Conservation (phyloP, 92 coral and sea anemone species). For the Siderastrea radians region DNA sequence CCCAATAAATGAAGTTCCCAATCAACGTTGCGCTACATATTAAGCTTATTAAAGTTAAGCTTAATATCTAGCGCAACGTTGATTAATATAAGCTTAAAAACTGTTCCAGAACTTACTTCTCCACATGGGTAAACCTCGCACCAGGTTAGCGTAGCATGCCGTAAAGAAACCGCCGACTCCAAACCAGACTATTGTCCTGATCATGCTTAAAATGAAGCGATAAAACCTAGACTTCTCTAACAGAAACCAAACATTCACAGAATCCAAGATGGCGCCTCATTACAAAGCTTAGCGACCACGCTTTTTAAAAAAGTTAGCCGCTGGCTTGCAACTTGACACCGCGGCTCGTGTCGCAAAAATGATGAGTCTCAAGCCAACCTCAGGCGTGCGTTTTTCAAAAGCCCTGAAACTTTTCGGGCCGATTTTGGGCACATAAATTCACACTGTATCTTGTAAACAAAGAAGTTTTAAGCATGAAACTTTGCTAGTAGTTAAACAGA, state of each 20-base stretch:
- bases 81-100: neutral
- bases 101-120: constrained; percentile 74
- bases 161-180: constrained; percentile 98
- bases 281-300: neutral
- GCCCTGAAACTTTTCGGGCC: no score
- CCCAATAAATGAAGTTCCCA: no score
- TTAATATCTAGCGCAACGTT: neutral
- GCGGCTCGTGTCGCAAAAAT: neutral
- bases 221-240: neutral
- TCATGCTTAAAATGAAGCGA: constrained; percentile 58
- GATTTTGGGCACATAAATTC: no score
- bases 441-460: no score
- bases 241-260: neutral
- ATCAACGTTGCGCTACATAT: no score
- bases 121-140: constrained; percentile 91
- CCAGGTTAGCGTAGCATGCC: constrained; percentile 91
- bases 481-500: no score
- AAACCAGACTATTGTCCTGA: constrained; percentile 94
- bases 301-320: neutral
- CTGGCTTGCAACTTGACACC: neutral
- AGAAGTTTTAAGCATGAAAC: no score
- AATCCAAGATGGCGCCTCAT: constrained; percentile 8
- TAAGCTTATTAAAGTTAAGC: no score
- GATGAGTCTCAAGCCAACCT: no score
- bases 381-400: no score